Base-by-base conservation (phyloP, 1,140 invertebrate genomes). In the Cydia pomonella region DNA sequence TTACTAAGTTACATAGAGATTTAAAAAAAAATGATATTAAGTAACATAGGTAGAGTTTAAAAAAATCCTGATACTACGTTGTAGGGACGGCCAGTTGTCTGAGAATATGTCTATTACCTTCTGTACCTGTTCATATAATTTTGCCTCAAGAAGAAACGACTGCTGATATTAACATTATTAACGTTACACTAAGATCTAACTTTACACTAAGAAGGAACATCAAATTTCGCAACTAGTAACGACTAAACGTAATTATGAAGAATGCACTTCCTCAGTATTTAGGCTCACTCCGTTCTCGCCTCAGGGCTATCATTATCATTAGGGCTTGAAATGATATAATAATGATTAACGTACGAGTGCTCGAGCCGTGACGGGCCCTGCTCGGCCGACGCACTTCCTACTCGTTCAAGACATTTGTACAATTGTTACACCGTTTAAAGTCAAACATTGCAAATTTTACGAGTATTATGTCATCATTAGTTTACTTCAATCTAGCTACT, bases 271-370 rank as follows among this genome's bases (percentile, higher is more conserved):
- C 47, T 59, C 9, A 59, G 53, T 59, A 59, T 59, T 59, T 59
- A 59, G 53, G 53, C 12, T 59, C 53, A 59, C 53, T 59, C 21
- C 53, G 21, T 59, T 59, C 53, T 21, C 53, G 53, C 53, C 53
- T 10, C n/a, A 59, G 53, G 53, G 53, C 53, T 59, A 59, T 59
- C 53, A 59, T 33, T 33, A 33, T 69, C 64, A 72, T 72, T 72
- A 72, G 18, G 29, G 41, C 71, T 23, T 23, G 44, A 72, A 72
- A 72, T 72, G 44, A 72, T 72, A 72, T 47, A 72, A 72, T 47
- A 72, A 72, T 72, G 33, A 50, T 23, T 72, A 44, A 69, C 64
- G 64, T 33, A 69, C 64, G 29, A 69, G 29, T 13, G 16, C 64
- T 41, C 10, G 64, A 25, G 27, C 64, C 64, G 64, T 69, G 64